Conservation (phyloP, 2,888 invertebrate genomes). For the Noctua janthina region DNA sequence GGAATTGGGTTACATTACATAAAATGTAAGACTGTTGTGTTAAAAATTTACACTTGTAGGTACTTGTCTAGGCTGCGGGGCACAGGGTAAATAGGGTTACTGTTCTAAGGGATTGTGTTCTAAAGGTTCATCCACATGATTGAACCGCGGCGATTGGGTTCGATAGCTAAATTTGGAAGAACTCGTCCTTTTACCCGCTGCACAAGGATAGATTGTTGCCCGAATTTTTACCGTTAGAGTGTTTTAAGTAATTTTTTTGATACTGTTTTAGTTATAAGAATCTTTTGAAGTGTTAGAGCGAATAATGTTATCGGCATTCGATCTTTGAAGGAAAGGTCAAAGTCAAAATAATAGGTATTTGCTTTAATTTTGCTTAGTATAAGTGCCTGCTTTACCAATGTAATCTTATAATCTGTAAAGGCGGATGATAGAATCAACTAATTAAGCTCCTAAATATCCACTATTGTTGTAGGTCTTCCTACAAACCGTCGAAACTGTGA, state of each 20-base stretch:
- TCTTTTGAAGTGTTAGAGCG: background rate
- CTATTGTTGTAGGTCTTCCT: background rate
- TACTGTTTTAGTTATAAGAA: background rate
- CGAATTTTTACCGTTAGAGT: constrained; percentile 20
- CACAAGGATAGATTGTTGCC: constrained; percentile 8
- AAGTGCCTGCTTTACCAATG: background rate
- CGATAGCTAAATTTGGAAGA: constrained; percentile 29
- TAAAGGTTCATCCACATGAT: constrained; percentile 43
- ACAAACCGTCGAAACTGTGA: background rate
- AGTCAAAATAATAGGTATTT: background rate
- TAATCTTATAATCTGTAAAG: constrained; percentile 12
- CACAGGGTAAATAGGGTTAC: background rate
- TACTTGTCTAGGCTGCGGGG: background rate
- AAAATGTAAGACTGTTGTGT: background rate
- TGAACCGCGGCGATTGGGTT: constrained; percentile 33
- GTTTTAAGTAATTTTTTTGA: background rate
- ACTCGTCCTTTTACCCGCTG: constrained; percentile 14
- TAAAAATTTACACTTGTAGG: background rate
- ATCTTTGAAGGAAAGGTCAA: background rate
- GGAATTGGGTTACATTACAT: constrained; percentile 1
- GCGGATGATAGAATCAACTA: background rate
- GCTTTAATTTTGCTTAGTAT: constrained; percentile 6
- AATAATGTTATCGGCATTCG: background rate
- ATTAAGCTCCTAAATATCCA: constrained; percentile 1
- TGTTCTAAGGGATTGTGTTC: constrained; percentile 14